Evolutionary conservation across 2,113 vertebrate species (phyloP).

Genomic region (Pseudois nayaur): DNA sequence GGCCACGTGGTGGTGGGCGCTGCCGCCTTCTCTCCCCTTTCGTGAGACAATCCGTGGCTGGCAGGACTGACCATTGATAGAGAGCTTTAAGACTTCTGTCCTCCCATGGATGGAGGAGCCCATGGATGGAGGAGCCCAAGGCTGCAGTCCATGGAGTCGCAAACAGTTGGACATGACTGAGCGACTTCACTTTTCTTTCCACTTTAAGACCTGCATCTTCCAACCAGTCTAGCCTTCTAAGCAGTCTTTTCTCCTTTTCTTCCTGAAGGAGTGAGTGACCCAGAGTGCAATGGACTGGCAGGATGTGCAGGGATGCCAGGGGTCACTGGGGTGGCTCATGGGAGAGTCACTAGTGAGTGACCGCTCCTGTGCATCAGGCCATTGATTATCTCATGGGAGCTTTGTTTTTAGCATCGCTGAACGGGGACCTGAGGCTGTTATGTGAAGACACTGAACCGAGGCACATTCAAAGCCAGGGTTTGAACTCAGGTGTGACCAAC

Average conservation of each 20-base stretch:
- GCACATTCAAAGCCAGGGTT: not conserved
- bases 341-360: not conserved
- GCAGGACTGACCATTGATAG: not conserved
- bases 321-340: not conserved
- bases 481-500: not conserved
- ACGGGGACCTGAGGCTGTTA: not conserved
- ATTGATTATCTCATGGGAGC: fast-evolving
- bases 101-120: not conserved
- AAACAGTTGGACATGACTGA: not conserved
- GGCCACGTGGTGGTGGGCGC: fast-evolving
- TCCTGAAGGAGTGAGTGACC: not conserved
- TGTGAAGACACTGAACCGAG: not conserved
- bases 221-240: no score
- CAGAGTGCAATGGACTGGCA: no score
- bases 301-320: not conserved
- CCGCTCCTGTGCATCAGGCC: fast-evolving
- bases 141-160: not conserved
- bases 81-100: not conserved
- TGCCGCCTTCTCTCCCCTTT: not conserved
- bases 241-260: not conserved
- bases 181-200: not conserved
- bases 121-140: not conserved
- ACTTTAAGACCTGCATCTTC: not conserved
- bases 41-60: not conserved
- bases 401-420: not conserved